These are phyloP conservation scores for Hipposideros larvatus DNA, from an alignment of 2,797 vertebrate genomes.

Conservation along the genomic window DNA sequence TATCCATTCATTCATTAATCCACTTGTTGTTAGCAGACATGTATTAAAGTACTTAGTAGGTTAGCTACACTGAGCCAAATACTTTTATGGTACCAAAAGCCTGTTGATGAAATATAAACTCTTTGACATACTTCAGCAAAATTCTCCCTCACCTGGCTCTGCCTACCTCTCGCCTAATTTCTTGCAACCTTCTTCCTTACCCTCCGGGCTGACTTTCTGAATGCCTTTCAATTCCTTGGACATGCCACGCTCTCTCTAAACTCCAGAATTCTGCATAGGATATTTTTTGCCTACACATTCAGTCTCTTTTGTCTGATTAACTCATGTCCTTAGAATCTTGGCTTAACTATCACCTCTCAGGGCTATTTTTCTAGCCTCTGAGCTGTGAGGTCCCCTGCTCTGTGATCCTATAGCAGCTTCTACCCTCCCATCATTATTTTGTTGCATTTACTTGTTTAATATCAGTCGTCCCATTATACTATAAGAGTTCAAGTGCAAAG, in stretches of 20 bases:
- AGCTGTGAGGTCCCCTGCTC: neutral
- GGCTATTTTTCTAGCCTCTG: neutral
- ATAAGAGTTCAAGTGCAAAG: neutral
- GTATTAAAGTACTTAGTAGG: neutral
- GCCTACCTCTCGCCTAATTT: neutral
- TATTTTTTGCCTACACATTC: neutral
- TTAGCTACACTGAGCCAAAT: neutral
- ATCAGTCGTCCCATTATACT: neutral
- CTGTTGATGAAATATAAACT: neutral
- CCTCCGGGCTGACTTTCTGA: neutral
- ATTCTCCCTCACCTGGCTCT: neutral
- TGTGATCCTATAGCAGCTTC: neutral
- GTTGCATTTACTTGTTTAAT: neutral
- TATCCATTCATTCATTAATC: neutral
- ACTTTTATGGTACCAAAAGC: neutral
- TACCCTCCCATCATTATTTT: neutral
- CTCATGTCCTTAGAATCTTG: neutral
- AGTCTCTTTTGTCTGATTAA: neutral
- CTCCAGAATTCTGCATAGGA: neutral
- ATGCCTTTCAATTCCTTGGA: neutral
- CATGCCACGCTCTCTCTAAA: neutral
- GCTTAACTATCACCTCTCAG: neutral
- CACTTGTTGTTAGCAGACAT: neutral
- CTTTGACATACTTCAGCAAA: neutral
- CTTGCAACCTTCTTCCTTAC: neutral